phyloP scores from a whole-genome alignment of 2,797 vertebrate species.

The Menidia menidia region DNA sequence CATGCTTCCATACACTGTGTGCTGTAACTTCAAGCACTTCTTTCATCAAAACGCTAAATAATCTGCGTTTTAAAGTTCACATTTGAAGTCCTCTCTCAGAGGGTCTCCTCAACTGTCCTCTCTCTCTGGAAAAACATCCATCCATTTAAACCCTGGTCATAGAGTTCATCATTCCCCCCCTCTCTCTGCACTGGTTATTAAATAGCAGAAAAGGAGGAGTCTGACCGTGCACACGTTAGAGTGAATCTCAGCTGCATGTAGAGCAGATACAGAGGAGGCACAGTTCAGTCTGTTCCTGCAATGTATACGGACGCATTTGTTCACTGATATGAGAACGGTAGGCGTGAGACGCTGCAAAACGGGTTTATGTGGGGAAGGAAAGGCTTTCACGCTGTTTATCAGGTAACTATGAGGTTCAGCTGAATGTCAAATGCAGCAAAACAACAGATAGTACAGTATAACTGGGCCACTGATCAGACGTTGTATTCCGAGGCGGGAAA shows the following conservation, averaged over 20 bases:
- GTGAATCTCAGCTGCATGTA: not conserved
- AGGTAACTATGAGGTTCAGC: constrained; percentile 42
- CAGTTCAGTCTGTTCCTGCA: not conserved
- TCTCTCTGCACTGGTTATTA: not conserved
- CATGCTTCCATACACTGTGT: too few species aligned
- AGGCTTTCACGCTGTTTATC: constrained; percentile 33
- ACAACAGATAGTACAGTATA: constrained; percentile 59
- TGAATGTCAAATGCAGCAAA: constrained; percentile 43
- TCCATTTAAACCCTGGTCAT: too few species aligned
- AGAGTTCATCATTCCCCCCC: too few species aligned
- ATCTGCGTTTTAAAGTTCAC: too few species aligned
- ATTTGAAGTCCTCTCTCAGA: too few species aligned
- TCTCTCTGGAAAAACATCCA: too few species aligned
- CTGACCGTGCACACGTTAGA: not conserved
- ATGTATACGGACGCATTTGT: constrained; percentile 26
- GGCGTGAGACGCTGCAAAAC: not conserved
- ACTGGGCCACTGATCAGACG: constrained; percentile 25
- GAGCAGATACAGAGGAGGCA: not conserved
- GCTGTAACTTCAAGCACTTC: too few species aligned
- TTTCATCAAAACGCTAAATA: too few species aligned
- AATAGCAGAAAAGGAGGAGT: not conserved
- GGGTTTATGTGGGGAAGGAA: constrained; percentile 31
- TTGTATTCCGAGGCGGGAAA: constrained; percentile 28
- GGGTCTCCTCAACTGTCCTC: too few species aligned
- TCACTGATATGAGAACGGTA: constrained; percentile 1